phyloP scores from a whole-genome alignment of 2,797 vertebrate genomes.

The Ficedula albicollis region DNA sequence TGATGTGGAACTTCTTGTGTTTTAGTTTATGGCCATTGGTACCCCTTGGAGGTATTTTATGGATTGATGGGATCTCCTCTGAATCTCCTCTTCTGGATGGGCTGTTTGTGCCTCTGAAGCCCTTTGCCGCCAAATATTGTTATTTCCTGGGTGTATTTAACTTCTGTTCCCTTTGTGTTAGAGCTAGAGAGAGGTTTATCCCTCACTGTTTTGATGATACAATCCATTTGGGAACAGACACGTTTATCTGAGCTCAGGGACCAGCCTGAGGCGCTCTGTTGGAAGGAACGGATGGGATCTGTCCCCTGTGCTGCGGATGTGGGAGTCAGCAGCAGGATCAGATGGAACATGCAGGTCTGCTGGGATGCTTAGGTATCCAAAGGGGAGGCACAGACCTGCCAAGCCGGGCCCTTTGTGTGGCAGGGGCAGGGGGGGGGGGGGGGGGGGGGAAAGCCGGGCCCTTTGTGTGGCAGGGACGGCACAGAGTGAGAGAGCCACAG shows the following conservation, averaged over 20 bases:
- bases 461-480: too few species aligned
- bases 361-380: not conserved
- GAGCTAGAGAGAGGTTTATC: not conserved
- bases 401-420: not conserved
- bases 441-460: too few species aligned
- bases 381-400: not conserved
- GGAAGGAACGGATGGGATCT: not conserved
- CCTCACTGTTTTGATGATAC: not conserved
- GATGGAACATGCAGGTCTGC: not conserved
- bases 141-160: not conserved
- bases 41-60: not conserved
- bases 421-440: not conserved
- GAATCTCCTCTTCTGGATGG: too few species aligned
- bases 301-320: fast-evolving
- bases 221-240: not conserved
- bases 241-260: fast-evolving
- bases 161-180: not conserved
- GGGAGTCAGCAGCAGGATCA: not conserved
- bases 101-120: not conserved
- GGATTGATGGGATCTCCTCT: not conserved
- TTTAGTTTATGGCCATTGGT: not conserved
- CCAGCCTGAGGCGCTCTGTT: not conserved
- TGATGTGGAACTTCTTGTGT: not conserved
- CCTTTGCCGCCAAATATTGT: not conserved
- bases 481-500: not conserved